Conservation (phyloP, 2,888 invertebrate species). For the Parnassius apollo region DNA sequence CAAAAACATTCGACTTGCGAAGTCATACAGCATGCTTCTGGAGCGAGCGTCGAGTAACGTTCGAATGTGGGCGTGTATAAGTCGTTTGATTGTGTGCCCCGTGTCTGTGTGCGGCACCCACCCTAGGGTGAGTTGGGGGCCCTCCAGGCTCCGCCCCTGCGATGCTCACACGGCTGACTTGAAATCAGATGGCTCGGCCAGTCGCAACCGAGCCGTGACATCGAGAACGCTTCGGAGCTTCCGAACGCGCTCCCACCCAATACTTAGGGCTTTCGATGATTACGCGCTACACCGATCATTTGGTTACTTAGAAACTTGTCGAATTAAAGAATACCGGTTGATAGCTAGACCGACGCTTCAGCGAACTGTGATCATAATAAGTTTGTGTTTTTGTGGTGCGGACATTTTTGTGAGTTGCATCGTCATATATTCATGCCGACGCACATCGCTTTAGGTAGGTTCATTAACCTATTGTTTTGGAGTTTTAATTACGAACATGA, state of each 20-base stretch:
- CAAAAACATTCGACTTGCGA: slow-evolving; percentile 34
- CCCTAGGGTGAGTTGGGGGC: slow-evolving; percentile 58
- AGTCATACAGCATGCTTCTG: slow-evolving; percentile 39
- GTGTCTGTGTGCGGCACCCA: slow-evolving; percentile 55
- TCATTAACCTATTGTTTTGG: slow-evolving; percentile 24
- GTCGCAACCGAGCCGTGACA: slow-evolving; percentile 79
- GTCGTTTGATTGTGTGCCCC: slow-evolving; percentile 31
- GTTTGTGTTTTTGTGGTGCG: slow-evolving; percentile 57
- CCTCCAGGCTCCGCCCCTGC: slow-evolving; percentile 67
- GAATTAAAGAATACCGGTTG: slow-evolving; percentile 68
- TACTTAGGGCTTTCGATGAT: slow-evolving; percentile 74
- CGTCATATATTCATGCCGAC: too few relatives aligned
- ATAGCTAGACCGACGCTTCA: slow-evolving; percentile 31
- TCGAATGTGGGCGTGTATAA: slow-evolving; percentile 52
- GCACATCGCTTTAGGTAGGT: slow-evolving; percentile 43
- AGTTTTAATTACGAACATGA: slow-evolving; percentile 3
- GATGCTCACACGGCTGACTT: slow-evolving; percentile 81
- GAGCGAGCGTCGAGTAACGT: slow-evolving; percentile 50
- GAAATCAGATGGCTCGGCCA: slow-evolving; percentile 80
- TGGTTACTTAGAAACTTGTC: slow-evolving; percentile 67
- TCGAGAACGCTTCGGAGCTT: slow-evolving; percentile 77
- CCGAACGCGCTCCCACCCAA: slow-evolving; percentile 58
- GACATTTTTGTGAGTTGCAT: slow-evolving; percentile 46
- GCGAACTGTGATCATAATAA: slow-evolving; percentile 59
- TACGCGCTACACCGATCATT: slow-evolving; percentile 73